Evolutionary conservation across 1,140 invertebrate species (phyloP).

Genomic region (Eubasilissa regina): DNA sequence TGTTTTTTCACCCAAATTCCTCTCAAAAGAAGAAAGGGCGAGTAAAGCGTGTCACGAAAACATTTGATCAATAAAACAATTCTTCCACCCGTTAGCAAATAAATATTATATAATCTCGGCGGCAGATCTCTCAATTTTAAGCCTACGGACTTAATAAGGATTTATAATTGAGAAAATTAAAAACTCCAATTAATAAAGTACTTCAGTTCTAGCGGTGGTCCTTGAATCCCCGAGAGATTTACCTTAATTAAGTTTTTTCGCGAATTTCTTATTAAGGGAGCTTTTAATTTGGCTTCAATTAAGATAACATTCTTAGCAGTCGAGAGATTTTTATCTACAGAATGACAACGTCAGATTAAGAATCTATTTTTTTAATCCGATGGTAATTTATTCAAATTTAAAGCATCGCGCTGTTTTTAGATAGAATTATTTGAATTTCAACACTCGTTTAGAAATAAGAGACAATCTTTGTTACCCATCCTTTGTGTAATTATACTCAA

Average conservation of each 20-base stretch:
- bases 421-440: too few species aligned
- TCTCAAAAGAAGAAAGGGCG: too few species aligned
- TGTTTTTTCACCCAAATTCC: too few species aligned
- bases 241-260: constrained; percentile 42
- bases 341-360: neutral
- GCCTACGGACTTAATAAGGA: constrained; percentile 5
- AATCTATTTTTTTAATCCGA: too few species aligned
- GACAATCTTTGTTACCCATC: too few species aligned
- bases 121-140: neutral
- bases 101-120: neutral
- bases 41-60: too few species aligned
- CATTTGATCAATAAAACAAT: too few species aligned
- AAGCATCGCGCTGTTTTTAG: too few species aligned
- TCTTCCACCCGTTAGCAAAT: too few species aligned
- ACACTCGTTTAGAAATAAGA: too few species aligned
- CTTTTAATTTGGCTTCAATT: constrained; percentile 25
- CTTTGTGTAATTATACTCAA: too few species aligned
- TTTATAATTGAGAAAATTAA: constrained; percentile 45
- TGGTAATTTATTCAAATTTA: too few species aligned
- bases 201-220: constrained; percentile 9
- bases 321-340: constrained; percentile 19
- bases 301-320: constrained; percentile 25
- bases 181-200: constrained; percentile 31
- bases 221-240: constrained; percentile 1
- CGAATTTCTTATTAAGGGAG: constrained; percentile 29